Evolutionary conservation across 1,140 invertebrate genomes (phyloP), one percentile per base, ranked within the genome.

Genomic region (Nixonia krombeini): DNA sequence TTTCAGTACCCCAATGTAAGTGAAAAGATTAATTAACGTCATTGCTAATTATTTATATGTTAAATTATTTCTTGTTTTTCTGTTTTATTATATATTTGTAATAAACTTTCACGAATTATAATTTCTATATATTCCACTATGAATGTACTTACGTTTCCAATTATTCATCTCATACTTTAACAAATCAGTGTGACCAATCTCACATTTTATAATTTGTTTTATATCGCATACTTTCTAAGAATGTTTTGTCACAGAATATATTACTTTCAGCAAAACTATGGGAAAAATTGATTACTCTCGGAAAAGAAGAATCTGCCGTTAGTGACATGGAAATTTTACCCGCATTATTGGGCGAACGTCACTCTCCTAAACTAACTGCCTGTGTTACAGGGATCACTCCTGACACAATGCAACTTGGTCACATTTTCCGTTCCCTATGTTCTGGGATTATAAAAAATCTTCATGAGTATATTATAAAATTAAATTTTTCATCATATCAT

Each of bases 361-460:
- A 93, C 81, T 77, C 85, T 25, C 92, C 92, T 17, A 87, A 90
- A 29, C 86, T 88, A 50, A 89, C 87, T 66, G 94, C 90, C 0
- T 87, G 87, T 31, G 88, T 94, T 0, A 83, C 80, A 29, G 91
- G 93, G 75, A 91, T 95, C 37, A 89, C 89, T 62, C 81, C 90
- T 1, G 88, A 90, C 17, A 95, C 94, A 76, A 83, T 94, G 38
- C 86, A 89, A 9, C 82, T 96, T 18, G 91, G 90, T 8, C 87
- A 89, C 73, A 88, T 95, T 18, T 94, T 92, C 72, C 84, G 88
- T 70, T 87, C 92, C 1, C 75, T 95, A 0, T 96, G 93, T 80
- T 87, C 89, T 45, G 93, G 94, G 44, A 78, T 96, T n/a, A 89
- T 95, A 47, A 85, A 89, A 51, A 96, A 96, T 84, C 79, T 96